These are phyloP conservation scores for Myrmecobius fasciatus DNA, from an alignment of 2,113 vertebrate species.

Conservation along the genomic window DNA sequence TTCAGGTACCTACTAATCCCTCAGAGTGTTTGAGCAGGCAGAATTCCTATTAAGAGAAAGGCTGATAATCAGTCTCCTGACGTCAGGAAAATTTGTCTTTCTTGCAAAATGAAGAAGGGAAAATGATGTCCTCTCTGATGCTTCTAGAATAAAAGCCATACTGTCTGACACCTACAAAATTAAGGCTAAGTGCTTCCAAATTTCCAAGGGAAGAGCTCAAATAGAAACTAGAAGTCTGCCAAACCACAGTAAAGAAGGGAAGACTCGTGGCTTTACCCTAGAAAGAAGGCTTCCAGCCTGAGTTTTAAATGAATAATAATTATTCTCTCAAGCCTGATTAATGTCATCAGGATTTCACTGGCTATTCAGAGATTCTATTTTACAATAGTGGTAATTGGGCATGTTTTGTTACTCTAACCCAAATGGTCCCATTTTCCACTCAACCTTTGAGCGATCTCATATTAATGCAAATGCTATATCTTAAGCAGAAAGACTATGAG, in stretches of 20 bases:
- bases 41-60: background rate
- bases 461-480: background rate
- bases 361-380: background rate
- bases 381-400: background rate
- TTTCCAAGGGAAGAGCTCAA: background rate
- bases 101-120: background rate
- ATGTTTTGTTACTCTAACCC: no score
- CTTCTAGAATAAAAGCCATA: background rate
- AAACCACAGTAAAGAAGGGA: background rate
- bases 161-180: background rate
- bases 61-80: background rate
- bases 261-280: no score
- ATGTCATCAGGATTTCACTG: background rate
- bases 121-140: background rate
- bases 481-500: background rate
- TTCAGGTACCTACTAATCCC: background rate
- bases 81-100: background rate
- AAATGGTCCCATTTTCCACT: background rate
- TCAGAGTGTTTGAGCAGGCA: background rate
- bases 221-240: background rate
- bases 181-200: background rate
- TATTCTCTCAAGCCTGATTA: background rate
- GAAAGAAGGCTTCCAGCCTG: slow-evolving; percentile 6
- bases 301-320: background rate
- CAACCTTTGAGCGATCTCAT: background rate